Base-by-base conservation (phyloP, 1,140 invertebrate species). In the Ruditapes philippinarum region DNA sequence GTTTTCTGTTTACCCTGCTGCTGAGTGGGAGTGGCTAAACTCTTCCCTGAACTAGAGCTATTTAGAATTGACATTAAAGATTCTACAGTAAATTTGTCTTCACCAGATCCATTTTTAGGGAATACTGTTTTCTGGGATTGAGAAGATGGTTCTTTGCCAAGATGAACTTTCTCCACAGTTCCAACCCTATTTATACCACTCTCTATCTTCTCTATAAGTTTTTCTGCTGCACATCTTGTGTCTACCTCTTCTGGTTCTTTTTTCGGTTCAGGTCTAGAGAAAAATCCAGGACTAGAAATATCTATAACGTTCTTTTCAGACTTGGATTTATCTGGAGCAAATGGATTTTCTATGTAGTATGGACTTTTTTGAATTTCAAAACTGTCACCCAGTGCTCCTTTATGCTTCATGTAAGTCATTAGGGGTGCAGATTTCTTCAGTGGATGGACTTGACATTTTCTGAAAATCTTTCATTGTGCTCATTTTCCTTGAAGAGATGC, bases 391-490 rank as follows among this genome's bases (percentile, higher is more conserved):
- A 57, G 14, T 19, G 1, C 19, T 33, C 36, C 40, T 9, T 36
- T 22, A n/a, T 78, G 84, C 45, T 78, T 74, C 51, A 86, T 78
- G 17, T 40, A 86, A 4, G 84, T 74, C 33, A 78, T 42, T 45
- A 0, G 84, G 84, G 33, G 38, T 86, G 74, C 84, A 86, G 28
- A 57, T 57, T 9, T 17, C 38, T 31, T n/a, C n/a, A 36, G 38
- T 40, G 11, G 42, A n/a, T 22, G 84, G 84, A 76, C 84, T 86
- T n/a, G 84, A 86, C 73, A 86, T 86, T 86, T 78, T 76, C 42
- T 84, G 82, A 42, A 74, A 19, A 62, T 76, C n/a, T 25, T 54
- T 54, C 3, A 19, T n/a, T 4, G 45, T 60, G 25, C 22, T 40
- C n/a, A 76, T 42, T 40, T 62, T 54, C 42, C 38, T 78, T 22